Percentiles rank a stretch among this genome's conserved stretches.
phyloP scores from a whole-genome alignment of 2,113 vertebrate genomes.

The Chaetodon auriga region DNA sequence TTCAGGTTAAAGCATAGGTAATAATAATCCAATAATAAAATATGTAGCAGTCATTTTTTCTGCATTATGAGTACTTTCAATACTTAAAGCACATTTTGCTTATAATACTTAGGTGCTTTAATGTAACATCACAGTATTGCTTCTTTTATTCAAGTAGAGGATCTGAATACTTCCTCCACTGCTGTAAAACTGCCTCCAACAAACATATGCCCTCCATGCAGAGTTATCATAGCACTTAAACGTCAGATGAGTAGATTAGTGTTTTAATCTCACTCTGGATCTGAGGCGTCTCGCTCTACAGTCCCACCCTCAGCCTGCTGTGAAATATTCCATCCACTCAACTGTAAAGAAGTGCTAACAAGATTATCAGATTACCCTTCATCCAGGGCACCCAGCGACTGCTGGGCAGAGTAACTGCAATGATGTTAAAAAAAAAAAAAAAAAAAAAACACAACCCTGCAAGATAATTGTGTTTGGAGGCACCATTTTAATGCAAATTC shows the following conservation, averaged over 20 bases:
- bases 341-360: constrained; percentile 76
- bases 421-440: constrained; percentile 23
- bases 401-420: constrained; percentile 54
- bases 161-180: background rate
- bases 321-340: constrained; percentile 66
- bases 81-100: no score
- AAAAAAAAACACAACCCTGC: constrained; percentile 19
- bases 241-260: constrained; percentile 67
- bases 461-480: constrained; percentile 58
- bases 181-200: background rate
- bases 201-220: constrained; percentile 19
- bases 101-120: no score
- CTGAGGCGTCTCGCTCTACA: constrained; percentile 32
- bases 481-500: constrained; percentile 58
- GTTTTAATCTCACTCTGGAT: constrained; percentile 70
- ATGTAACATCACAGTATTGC: background rate
- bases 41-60: background rate
- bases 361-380: constrained; percentile 78
- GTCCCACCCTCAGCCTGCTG: constrained; percentile 54
- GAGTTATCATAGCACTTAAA: constrained; percentile 56
- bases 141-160: background rate
- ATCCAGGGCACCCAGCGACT: constrained; percentile 49
- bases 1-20: background rate
- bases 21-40: background rate
- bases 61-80: background rate